Evolutionary conservation across 37 sponge, comb jelly and placozoan species (phyloP), one percentile per base, ranked within the genome.

Genomic region (Ephydatia muelleri): DNA sequence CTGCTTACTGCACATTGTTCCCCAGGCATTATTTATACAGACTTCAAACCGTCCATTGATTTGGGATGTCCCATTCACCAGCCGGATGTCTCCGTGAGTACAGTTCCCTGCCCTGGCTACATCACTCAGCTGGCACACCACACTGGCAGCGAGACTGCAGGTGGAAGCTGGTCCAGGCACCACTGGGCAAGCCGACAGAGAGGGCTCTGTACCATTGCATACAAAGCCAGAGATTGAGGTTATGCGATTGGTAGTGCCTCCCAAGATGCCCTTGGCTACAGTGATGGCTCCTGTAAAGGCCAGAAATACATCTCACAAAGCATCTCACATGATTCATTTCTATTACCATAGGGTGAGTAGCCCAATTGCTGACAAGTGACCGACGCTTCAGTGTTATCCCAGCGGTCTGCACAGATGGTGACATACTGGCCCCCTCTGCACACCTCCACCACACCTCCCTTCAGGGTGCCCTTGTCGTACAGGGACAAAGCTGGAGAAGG

Each of bases 11-110:
- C 88, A 87, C n/a, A 87, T 77, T 68, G 88, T 87, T 2, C 88
- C 88, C 88, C 88, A 87, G 48, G 88, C 88, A 73, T 82, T 66
- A 82, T 87, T 87, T 33, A 87, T 76, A 35, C 88, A 87, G 25
- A 87, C 77, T 35, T 87, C 88, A 36, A 87, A 82, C 70, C 82
- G 80, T 23, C 87, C 87, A 36, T 80, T 75, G 23, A 34, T 73
- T 4, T 31, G 72, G 9, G 38, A 26, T 39, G 37, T 38, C 8
- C 75, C 75, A 23, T 73, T 67, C 36, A 72, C 87, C 64, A 86
- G 80, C 33, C 87, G 73, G 67, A 86, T 75, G 21, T 68, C 38
- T 3, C 87, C 81, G 35, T 80, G 68, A 11, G 39, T 72, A 49
- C 87, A 86, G 40, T 80, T 72, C 57, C 57, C 57, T 57, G 57